Percentiles rank a stretch among this genome's conserved stretches.
These are phyloP conservation scores for Chiroxiphia lanceolata DNA, from an alignment of 2,797 vertebrate species.

Conservation along the genomic window DNA sequence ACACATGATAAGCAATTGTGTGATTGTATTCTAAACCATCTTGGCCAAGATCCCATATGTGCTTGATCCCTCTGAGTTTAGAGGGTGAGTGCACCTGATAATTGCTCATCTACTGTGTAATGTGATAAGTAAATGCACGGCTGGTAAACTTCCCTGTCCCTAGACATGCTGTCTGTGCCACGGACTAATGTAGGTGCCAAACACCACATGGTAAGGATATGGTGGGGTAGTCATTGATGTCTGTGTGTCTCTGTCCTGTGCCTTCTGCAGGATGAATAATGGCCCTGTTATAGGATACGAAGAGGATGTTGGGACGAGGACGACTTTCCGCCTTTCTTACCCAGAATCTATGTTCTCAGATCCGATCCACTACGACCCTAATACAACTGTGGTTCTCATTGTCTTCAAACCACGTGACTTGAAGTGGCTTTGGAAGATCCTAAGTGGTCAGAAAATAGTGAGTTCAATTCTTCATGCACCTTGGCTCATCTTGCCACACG, in stretches of 20 bases:
- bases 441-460: conserved; percentile 73
- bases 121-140: neutral
- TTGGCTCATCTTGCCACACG: neutral
- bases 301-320: conserved; percentile 81
- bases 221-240: neutral
- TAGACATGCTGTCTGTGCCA: neutral
- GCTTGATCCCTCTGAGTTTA: neutral
- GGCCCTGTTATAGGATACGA: conserved; percentile 81
- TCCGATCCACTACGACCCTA: conserved; percentile 74
- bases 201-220: accelerated
- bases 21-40: neutral
- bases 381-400: conserved; percentile 73
- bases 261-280: conserved; percentile 77
- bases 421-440: conserved; percentile 77
- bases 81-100: neutral
- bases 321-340: conserved; percentile 82
- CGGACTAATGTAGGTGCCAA: neutral
- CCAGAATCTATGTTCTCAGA: conserved; percentile 82
- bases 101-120: neutral
- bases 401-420: conserved; percentile 79
- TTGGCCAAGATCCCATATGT: neutral
- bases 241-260: conserved; percentile 16
- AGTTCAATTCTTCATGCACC: conserved; percentile 28
- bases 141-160: neutral
- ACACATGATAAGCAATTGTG: neutral